These are phyloP conservation scores for Trileptium ribeirensis DNA, from an alignment of 2,888 invertebrate species.

Conservation along the genomic window DNA sequence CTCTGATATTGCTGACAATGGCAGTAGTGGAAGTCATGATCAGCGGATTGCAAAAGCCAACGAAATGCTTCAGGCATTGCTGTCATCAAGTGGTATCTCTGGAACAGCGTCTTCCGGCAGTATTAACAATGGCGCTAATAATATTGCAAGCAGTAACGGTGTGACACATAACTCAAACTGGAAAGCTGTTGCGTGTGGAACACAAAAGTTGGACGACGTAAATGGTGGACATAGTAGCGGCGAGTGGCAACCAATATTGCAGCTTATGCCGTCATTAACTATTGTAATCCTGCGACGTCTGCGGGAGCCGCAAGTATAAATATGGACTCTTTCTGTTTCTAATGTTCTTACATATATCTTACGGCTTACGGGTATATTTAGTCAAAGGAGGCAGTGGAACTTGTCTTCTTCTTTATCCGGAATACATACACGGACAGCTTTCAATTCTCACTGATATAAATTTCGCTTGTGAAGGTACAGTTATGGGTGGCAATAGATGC, in stretches of 20 bases:
- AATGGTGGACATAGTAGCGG: too few relatives aligned
- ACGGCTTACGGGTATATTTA: too few relatives aligned
- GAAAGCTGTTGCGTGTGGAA: not conserved
- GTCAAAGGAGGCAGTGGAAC: too few relatives aligned
- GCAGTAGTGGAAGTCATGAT: not conserved
- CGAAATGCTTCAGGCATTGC: not conserved
- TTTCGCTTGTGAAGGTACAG: too few relatives aligned
- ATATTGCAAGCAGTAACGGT: not conserved
- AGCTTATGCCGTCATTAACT: not conserved
- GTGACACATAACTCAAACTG: not conserved
- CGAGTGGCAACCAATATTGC: slow-evolving; percentile 38
- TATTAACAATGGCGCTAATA: not conserved
- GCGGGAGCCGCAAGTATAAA: not conserved
- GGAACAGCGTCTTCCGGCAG: not conserved
- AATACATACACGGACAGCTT: too few relatives aligned
- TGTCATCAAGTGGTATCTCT: not conserved
- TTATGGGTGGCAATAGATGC: too few relatives aligned
- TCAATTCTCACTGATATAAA: too few relatives aligned
- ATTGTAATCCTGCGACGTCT: not conserved
- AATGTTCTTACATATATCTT: too few relatives aligned
- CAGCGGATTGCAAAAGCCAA: slow-evolving; percentile 13
- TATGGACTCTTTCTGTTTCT: too few relatives aligned
- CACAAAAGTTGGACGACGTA: not conserved
- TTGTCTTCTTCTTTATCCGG: too few relatives aligned
- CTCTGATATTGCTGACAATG: too few relatives aligned